Evolutionary conservation across 1,140 invertebrate species (phyloP).

Genomic region (Octopus sinensis): DNA sequence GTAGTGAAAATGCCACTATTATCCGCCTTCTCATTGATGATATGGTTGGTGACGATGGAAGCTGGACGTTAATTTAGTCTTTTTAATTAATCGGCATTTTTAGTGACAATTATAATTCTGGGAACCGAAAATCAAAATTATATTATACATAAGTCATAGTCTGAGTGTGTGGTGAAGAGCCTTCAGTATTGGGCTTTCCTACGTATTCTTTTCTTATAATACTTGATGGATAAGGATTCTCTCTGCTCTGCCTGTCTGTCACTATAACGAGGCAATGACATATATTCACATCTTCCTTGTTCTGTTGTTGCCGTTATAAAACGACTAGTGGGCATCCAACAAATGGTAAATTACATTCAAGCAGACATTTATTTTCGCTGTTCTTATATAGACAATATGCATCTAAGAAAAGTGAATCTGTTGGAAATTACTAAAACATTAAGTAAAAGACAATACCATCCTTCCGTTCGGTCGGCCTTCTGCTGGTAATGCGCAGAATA

Average conservation of each 20-base stretch:
- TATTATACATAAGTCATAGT: background rate
- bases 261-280: constrained; percentile 41
- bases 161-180: background rate
- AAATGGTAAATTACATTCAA: background rate
- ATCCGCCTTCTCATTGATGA: too few species aligned
- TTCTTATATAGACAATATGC: constrained; percentile 18
- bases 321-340: background rate
- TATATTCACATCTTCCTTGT: constrained; percentile 21
- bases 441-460: too few species aligned
- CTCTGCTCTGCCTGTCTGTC: constrained; percentile 9
- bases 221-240: constrained; percentile 10
- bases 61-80: too few species aligned
- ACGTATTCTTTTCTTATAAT: background rate
- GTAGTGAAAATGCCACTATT: too few species aligned
- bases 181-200: background rate
- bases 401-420: too few species aligned
- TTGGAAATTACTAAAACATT: too few species aligned
- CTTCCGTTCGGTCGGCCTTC: background rate
- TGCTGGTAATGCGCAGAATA: constrained; percentile 8
- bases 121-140: too few species aligned
- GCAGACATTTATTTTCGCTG: constrained; percentile 27
- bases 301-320: too few species aligned
- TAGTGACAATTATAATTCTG: too few species aligned
- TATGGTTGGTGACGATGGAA: too few species aligned
- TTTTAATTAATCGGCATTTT: too few species aligned